These are phyloP conservation scores for Sebastes umbrosus DNA, from an alignment of 2,797 vertebrate species.

Conservation along the genomic window DNA sequence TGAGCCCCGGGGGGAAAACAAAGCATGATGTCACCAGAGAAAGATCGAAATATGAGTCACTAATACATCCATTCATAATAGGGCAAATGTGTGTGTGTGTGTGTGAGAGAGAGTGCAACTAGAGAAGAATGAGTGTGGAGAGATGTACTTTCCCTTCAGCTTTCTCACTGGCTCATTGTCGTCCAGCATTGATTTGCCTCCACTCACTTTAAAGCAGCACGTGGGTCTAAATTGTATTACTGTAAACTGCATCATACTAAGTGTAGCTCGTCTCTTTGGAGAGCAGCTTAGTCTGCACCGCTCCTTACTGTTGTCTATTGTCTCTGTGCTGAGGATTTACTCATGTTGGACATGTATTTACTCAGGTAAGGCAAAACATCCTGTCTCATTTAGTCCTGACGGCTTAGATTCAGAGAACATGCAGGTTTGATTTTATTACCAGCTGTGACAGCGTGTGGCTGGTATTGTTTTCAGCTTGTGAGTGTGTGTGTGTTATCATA, in stretches of 20 bases:
- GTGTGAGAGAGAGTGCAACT: background rate
- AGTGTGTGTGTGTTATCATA: background rate
- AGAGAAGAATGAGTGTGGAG: slow-evolving; percentile 4
- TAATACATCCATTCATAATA: slow-evolving; percentile 43
- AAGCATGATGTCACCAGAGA: slow-evolving; percentile 66
- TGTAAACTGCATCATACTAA: slow-evolving; percentile 57
- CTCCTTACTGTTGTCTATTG: background rate
- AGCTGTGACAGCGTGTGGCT: background rate
- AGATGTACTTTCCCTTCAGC: slow-evolving; percentile 13
- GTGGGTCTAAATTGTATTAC: slow-evolving; percentile 68
- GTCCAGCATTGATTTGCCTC: slow-evolving; percentile 58
- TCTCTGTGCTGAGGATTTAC: slow-evolving; percentile 3
- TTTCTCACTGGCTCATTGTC: slow-evolving; percentile 28
- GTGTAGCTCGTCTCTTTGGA: slow-evolving; percentile 49
- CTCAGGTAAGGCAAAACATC: slow-evolving; percentile 39
- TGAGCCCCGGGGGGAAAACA: slow-evolving; percentile 22
- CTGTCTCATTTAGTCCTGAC: background rate
- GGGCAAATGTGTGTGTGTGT: slow-evolving; percentile 7
- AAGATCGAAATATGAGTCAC: slow-evolving; percentile 59
- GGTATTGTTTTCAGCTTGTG: background rate
- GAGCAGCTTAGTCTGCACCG: slow-evolving; percentile 31
- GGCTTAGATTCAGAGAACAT: background rate
- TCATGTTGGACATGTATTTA: background rate
- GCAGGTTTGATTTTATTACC: background rate
- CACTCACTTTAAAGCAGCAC: slow-evolving; percentile 51